Percentiles rank a stretch among this genome's conserved stretches.
phyloP scores from a whole-genome alignment of 2,888 invertebrate species.

The Watsonalla cultraria region DNA sequence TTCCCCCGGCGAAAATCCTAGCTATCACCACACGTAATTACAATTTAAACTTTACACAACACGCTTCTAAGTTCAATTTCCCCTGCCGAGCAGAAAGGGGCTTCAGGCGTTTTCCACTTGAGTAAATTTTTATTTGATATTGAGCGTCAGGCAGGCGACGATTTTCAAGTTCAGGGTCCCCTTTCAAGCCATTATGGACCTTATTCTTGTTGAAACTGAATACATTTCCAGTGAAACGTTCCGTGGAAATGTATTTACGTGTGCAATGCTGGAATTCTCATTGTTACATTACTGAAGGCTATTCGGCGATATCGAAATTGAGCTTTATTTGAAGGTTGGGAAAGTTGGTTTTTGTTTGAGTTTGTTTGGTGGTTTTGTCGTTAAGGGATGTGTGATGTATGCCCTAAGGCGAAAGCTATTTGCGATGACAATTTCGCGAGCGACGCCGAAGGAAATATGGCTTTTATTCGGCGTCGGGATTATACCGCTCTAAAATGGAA shows the following conservation, averaged over 20 bases:
- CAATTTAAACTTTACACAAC: conserved; percentile 38
- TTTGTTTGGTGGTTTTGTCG: conserved; percentile 27
- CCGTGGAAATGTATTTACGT: conserved; percentile 70
- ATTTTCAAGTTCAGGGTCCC: conserved; percentile 78
- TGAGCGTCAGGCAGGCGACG: conserved; percentile 77
- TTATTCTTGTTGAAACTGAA: conserved; percentile 55
- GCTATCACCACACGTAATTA: conserved; percentile 39
- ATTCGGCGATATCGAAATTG: conserved; percentile 11
- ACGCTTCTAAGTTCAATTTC: conserved; percentile 40
- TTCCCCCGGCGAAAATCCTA: conserved; percentile 76
- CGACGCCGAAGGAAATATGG: conserved; percentile 76
- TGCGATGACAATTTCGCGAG: conserved; percentile 78
- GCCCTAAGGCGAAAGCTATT: conserved; percentile 74
- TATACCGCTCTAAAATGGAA: conserved; percentile 74
- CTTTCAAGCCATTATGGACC: conserved; percentile 62
- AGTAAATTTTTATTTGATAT: conserved; percentile 73
- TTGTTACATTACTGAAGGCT: conserved; percentile 65
- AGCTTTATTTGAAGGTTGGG: conserved; percentile 12
- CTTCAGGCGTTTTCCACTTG: conserved; percentile 56
- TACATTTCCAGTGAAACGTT: conserved; percentile 47
- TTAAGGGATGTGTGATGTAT: conserved; percentile 23
- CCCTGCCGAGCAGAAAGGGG: conserved; percentile 27
- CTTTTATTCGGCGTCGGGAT: conserved; percentile 77
- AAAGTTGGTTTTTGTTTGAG: conserved; percentile 26
- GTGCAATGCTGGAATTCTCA: conserved; percentile 76